These are phyloP conservation scores for Marmota monax DNA, from an alignment of 2,113 vertebrate species.

Conservation along the genomic window DNA sequence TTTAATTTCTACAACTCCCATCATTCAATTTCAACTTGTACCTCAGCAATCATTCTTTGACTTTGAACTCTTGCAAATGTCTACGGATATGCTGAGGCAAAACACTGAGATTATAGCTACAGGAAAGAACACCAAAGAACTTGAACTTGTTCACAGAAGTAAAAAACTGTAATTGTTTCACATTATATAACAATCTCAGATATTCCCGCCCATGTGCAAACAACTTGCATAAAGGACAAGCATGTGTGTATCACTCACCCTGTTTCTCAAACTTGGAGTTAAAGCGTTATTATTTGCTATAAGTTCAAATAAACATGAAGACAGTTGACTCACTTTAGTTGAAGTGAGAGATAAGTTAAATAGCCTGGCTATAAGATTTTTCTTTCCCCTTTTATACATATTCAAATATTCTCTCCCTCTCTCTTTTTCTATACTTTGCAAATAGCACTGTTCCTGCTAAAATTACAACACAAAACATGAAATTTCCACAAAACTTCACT, in stretches of 20 bases:
- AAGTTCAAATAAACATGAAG: conserved; percentile 30
- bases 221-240: neutral
- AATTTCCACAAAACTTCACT: conserved; percentile 34
- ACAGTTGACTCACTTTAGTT: neutral
- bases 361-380: neutral
- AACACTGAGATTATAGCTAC: conserved; percentile 16
- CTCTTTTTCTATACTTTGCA: neutral
- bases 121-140: conserved; percentile 42
- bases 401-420: neutral
- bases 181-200: conserved; percentile 1
- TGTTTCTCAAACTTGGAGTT: conserved; percentile 30
- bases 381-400: neutral
- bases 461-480: conserved; percentile 26
- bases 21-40: conserved; percentile 25
- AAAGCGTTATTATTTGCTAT: conserved; percentile 30
- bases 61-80: conserved; percentile 41
- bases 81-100: conserved; percentile 37
- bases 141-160: neutral
- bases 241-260: neutral
- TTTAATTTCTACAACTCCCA: conserved; percentile 58
- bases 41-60: conserved; percentile 1
- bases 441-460: conserved; percentile 16
- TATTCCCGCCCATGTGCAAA: neutral
- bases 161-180: conserved; percentile 1
- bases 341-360: conserved; percentile 37